Evolutionary conservation across 2,797 vertebrate genomes (phyloP).

Genomic region (Hoplostethus atlanticus): DNA sequence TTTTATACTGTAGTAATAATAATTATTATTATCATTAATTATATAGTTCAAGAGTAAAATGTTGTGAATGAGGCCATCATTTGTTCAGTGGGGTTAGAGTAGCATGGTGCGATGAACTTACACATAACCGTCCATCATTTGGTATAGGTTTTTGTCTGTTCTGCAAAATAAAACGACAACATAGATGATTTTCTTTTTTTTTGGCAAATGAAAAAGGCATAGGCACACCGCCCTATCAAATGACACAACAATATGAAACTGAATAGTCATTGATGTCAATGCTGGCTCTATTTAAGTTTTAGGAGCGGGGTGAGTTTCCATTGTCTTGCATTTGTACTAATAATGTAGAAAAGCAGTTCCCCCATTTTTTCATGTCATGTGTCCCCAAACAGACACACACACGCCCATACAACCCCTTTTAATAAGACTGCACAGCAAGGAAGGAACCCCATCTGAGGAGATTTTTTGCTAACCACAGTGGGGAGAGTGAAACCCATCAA

Average conservation of each 20-base stretch:
- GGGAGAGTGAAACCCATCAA: too few relatives aligned
- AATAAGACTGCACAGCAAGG: neutral
- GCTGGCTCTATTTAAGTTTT: too few relatives aligned
- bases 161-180: neutral
- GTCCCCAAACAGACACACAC: too few relatives aligned
- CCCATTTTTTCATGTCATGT: too few relatives aligned
- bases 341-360: too few relatives aligned
- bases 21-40: too few relatives aligned
- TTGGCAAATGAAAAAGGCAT: neutral
- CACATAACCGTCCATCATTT: constrained; percentile 79
- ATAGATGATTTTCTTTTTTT: neutral
- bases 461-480: too few relatives aligned
- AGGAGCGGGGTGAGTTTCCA: too few relatives aligned
- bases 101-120: neutral
- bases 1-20: neutral
- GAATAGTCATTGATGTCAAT: neutral
- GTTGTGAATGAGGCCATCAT: too few relatives aligned
- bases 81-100: too few relatives aligned
- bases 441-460: too few relatives aligned
- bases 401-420: neutral
- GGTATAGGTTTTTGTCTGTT: constrained; percentile 20
- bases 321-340: too few relatives aligned
- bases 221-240: neutral
- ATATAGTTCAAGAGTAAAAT: neutral
- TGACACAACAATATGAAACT: neutral